Evolutionary conservation across 1,140 invertebrate species (phyloP), one percentile per base, ranked within the genome.

Genomic region (Drosophila subobscura): DNA sequence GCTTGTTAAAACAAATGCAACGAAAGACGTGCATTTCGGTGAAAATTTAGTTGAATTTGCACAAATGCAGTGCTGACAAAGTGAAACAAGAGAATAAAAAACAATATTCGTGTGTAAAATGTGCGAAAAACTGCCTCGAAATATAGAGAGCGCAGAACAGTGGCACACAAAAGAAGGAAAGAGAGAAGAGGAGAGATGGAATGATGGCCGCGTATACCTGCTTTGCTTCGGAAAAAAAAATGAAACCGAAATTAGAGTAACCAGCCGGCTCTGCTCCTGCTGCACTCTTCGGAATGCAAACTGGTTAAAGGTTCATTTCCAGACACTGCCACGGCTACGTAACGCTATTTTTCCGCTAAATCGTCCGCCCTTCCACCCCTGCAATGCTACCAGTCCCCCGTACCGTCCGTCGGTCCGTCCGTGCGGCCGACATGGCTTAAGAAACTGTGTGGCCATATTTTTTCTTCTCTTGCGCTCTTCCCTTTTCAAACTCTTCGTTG

Each of bases 401-500:
- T 47, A 1, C 23, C 8, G 23, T 25, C 45, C 37, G 12, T 12
- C 8, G 20, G n/a, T 41, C n/a, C 5, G 7, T 44, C 42, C 10
- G 23, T 22, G 12, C 41, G 10, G 33, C 55, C 53, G 49, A 61
- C 55, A 49, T 84, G 80, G 80, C 80, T 85, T 85, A 85, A 85
- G 80, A 85, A 84, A 80, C 72, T 77, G 77, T 84, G 79, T 88
- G 75, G 83, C 83, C 83, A 88, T 88, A 89, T 86, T 86, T 86
- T 79, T 81, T 85, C 70, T 70, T 72, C 74, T 80, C 76, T 85
- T 68, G 64, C 63, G 58, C 52, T 52, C 79, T 86, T 12, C 81
- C 78, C 77, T 81, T 81, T 81, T 81, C 50, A 60, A 66, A 76
- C 80, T 67, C 54, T 33, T 86, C 74, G 72, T 47, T 60, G 53